Conservation (phyloP, 2,888 invertebrate species). For the Mycalesis mineus region DNA sequence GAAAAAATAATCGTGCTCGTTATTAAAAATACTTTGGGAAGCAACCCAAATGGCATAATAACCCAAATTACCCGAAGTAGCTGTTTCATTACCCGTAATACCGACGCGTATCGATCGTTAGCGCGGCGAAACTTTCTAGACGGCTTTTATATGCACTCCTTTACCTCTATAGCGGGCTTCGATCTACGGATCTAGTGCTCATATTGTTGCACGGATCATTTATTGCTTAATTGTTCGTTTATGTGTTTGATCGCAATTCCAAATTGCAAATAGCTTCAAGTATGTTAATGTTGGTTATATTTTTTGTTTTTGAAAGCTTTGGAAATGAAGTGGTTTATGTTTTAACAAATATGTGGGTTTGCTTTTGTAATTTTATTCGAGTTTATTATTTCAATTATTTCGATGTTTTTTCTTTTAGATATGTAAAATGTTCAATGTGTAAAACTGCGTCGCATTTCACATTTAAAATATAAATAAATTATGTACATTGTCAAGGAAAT, state of each 20-base stretch:
- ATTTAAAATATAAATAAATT: no score
- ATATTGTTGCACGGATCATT: conserved; percentile 38
- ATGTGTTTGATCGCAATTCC: conserved; percentile 18
- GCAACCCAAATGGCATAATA: conserved; percentile 63
- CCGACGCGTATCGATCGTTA: conserved; percentile 68
- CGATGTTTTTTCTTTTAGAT: no score
- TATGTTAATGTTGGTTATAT: not conserved
- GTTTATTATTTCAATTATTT: no score
- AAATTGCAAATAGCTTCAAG: conserved; percentile 11
- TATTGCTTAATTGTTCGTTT: conserved; percentile 29
- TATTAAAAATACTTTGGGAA: not conserved
- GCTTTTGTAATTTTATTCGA: no score
- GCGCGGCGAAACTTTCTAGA: conserved; percentile 79
- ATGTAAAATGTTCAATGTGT: no score
- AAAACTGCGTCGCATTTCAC: no score
- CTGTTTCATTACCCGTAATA: conserved; percentile 66
- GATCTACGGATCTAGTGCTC: conserved; percentile 50
- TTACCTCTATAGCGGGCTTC: conserved; percentile 57
- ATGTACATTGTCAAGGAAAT: no score
- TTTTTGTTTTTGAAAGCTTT: not conserved
- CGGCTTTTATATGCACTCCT: conserved; percentile 79
- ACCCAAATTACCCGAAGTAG: conserved; percentile 69
- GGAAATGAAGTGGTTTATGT: no score
- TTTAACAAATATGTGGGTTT: no score
- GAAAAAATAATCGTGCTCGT: conserved; percentile 1